These are phyloP conservation scores for Odontamblyopus rebecca DNA, from an alignment of 2,797 vertebrate genomes.

Conservation along the genomic window DNA sequence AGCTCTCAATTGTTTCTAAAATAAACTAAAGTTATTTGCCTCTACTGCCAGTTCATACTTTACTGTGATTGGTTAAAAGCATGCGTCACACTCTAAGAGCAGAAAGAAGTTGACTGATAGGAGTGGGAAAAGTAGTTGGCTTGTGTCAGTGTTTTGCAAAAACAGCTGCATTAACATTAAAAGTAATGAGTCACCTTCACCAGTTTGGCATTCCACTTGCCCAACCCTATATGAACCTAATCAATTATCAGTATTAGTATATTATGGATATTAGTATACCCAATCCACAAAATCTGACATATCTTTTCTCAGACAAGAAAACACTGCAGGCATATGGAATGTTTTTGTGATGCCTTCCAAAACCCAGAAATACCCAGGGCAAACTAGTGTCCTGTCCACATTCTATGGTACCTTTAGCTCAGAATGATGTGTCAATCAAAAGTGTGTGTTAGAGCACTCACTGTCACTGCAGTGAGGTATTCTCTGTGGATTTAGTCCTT, in stretches of 20 bases:
- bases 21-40: not conserved
- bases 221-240: too few relatives aligned
- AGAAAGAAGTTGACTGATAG: not conserved
- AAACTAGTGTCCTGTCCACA: not conserved
- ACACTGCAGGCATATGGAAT: not conserved
- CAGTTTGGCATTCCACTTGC: not conserved
- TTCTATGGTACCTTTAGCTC: constrained; percentile 5
- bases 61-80: not conserved
- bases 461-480: constrained; percentile 32
- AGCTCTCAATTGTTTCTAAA: not conserved
- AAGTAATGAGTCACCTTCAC: not conserved
- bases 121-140: not conserved
- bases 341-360: not conserved
- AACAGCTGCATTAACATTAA: not conserved
- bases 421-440: constrained; percentile 32
- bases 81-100: not conserved
- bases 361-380: not conserved
- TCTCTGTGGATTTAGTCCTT: constrained; percentile 32
- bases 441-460: constrained; percentile 16
- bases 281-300: not conserved
- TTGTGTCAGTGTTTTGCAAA: not conserved
- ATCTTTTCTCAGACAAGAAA: not conserved
- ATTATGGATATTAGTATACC: not conserved
- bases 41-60: not conserved
- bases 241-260: not conserved